Base-by-base conservation (phyloP, 1,140 invertebrate species). In the Apis mellifera region DNA sequence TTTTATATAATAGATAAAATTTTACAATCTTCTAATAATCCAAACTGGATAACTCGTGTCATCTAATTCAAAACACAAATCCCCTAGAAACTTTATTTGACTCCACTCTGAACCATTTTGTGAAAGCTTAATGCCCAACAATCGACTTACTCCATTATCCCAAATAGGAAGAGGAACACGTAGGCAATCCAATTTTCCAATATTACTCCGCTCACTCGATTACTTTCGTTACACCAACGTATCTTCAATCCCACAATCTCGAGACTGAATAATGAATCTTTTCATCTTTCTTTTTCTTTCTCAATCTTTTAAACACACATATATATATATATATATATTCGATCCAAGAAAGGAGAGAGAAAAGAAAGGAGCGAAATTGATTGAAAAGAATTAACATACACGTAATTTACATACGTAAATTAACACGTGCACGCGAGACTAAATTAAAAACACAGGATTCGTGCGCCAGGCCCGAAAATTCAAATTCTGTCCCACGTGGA, bases 151-250 rank as follows among this genome's bases (percentile, higher is more conserved):
- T 64, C 73, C 23, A 64, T 50, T 52, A 64, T 26, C 23, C 12
- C 26, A 74, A 74, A 74, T 74, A 74, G 59, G 59, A 75, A 64
- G n/a, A 75, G 60, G 73, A 75, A 75, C 48, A 75, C 60, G 73
- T 64, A 64, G 60, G 73, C 73, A 75, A 75, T 75, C 59, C 73
- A 75, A 75, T 75, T 75, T 75, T 75, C 73, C 60, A 75, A 75
- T 75, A 23, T 62, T 59, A n/a, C 59, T 64, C 72, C 12, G 59
- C 32, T 75, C n/a, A 75, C 73, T 75, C 73, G 59, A 62, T 75
- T 75, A 64, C 60, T 75, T 75, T 75, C 73, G 26, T 64, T 64
- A 26, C 73, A 50, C n/a, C 59, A 26, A 74, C 72, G 62, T 65
- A 42, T 19, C 23, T 32, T 21, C n/a, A 3, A 5, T 59, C 21